Evolutionary conservation across 2,888 invertebrate genomes (phyloP).

Genomic region (Masnerella sp.): DNA sequence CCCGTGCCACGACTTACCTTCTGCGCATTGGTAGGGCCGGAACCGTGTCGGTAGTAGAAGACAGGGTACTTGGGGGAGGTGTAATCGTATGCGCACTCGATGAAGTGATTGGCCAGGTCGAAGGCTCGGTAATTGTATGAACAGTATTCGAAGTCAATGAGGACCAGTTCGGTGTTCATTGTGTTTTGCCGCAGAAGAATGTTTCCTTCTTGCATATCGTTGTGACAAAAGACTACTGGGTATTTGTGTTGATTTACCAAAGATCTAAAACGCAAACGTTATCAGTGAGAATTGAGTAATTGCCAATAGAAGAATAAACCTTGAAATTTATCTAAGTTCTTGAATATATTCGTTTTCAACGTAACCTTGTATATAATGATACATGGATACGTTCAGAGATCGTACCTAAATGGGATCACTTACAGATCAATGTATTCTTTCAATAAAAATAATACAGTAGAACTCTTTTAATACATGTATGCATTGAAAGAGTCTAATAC

Average conservation of each 20-base stretch:
- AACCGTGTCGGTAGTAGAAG: constrained; percentile 83
- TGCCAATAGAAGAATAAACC: too few species aligned
- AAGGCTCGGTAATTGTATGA: constrained; percentile 96
- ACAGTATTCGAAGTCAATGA: constrained; percentile 97
- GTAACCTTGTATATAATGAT: too few species aligned
- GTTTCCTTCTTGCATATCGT: constrained; percentile 95
- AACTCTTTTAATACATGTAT: too few species aligned
- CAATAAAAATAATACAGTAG: too few species aligned
- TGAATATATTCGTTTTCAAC: too few species aligned
- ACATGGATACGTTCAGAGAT: too few species aligned
- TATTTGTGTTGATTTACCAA: constrained; percentile 73
- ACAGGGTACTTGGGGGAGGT: constrained; percentile 87
- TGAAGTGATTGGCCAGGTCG: constrained; percentile 96
- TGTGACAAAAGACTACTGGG: constrained; percentile 95
- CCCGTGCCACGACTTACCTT: constrained; percentile 83
- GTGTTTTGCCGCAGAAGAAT: constrained; percentile 80
- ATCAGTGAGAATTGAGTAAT: too few species aligned
- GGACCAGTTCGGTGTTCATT: constrained; percentile 83
- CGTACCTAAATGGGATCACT: too few species aligned
- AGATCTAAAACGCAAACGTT: constrained; percentile 71
- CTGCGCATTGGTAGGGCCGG: constrained; percentile 88
- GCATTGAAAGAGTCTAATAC: too few species aligned
- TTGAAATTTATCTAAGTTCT: too few species aligned
- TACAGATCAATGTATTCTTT: too few species aligned
- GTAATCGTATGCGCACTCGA: constrained; percentile 95